Evolutionary conservation across 1,140 invertebrate genomes (phyloP).

Genomic region (Leptonema lineaticorne): DNA sequence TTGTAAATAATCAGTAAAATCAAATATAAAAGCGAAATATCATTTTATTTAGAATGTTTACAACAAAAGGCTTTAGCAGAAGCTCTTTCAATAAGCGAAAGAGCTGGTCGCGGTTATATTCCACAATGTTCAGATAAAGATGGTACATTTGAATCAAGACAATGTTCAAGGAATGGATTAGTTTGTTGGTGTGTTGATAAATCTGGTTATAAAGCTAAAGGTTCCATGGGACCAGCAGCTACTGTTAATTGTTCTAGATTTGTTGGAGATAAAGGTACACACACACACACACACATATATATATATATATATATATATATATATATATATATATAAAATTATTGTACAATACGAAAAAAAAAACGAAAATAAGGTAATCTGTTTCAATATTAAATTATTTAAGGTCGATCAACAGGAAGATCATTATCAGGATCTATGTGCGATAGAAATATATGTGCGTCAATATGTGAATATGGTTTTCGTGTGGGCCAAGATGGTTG

Average conservation of each 20-base stretch:
- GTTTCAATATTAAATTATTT: conserved; percentile 43
- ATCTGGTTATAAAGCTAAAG: conserved; percentile 71
- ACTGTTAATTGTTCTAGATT: conserved; percentile 63
- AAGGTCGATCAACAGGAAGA: conserved; percentile 49
- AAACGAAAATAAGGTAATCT: too few relatives aligned
- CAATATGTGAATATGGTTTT: conserved; percentile 82
- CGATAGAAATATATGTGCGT: conserved; percentile 67
- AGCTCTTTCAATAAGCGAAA: conserved; percentile 72
- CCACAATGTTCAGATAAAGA: conserved; percentile 72
- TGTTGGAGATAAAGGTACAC: conserved; percentile 31
- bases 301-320: too few relatives aligned
- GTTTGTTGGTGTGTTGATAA: conserved; percentile 86
- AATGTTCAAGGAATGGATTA: conserved; percentile 79
- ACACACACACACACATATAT: neutral
- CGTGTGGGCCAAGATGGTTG: conserved; percentile 76
- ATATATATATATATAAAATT: too few relatives aligned
- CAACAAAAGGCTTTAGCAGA: conserved; percentile 77
- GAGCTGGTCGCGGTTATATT: conserved; percentile 77
- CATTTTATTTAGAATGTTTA: conserved; percentile 58
- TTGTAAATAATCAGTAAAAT: neutral
- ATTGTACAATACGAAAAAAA: too few relatives aligned
- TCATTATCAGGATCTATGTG: conserved; percentile 55
- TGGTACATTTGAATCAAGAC: conserved; percentile 69
- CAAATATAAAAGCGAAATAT: neutral
- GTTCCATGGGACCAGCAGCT: conserved; percentile 75